Conservation (phyloP, 2,888 invertebrate species). For the Pocota personata region DNA sequence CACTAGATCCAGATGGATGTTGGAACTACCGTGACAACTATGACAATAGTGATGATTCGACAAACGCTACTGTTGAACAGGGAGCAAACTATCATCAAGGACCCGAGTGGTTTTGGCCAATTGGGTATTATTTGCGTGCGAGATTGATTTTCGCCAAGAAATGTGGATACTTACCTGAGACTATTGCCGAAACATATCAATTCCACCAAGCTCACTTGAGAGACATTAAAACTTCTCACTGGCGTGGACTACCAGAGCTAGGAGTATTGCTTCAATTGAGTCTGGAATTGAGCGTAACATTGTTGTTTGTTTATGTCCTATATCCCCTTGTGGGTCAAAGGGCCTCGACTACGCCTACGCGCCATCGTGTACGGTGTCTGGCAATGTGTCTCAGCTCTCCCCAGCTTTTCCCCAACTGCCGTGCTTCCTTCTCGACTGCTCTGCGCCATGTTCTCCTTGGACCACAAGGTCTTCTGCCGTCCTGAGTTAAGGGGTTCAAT, state of each 20-base stretch:
- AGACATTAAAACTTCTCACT: constrained; percentile 90
- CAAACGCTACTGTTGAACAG: constrained; percentile 92
- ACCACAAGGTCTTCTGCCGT: too few species aligned
- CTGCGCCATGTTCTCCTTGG: too few species aligned
- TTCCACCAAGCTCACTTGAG: constrained; percentile 89
- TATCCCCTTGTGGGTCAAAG: too few species aligned
- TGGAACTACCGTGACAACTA: constrained; percentile 97
- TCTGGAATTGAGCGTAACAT: too few species aligned
- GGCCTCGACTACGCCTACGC: too few species aligned
- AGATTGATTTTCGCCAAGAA: constrained; percentile 90
- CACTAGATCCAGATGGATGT: constrained; percentile 97
- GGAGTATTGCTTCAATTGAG: too few species aligned
- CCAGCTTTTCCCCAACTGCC: too few species aligned
- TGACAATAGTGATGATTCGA: constrained; percentile 94
- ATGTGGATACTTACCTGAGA: constrained; percentile 84
- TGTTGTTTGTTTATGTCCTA: too few species aligned
- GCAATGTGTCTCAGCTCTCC: too few species aligned
- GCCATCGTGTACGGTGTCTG: too few species aligned
- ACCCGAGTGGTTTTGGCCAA: constrained; percentile 99
- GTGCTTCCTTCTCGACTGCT: too few species aligned
- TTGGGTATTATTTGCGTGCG: constrained; percentile 96
- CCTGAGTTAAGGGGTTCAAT: too few species aligned
- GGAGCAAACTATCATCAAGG: constrained; percentile 99
- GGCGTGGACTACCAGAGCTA: constrained; percentile 98
- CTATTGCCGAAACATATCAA: constrained; percentile 84